Percentiles rank a stretch among this genome's conserved stretches.
phyloP scores from a whole-genome alignment of 2,113 vertebrate genomes.

The Morone saxatilis region DNA sequence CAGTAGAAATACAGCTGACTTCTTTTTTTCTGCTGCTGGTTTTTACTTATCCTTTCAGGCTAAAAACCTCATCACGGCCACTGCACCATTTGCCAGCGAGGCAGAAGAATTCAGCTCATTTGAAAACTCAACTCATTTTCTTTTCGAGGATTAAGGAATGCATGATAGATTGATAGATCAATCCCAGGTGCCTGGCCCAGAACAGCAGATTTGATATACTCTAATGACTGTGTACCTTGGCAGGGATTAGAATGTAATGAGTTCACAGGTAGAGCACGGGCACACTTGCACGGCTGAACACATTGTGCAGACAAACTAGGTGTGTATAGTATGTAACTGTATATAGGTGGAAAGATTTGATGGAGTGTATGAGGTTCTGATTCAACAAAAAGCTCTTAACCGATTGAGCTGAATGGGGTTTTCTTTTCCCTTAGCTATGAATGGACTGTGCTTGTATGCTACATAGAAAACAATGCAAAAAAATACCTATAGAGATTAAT shows the following conservation, averaged over 20 bases:
- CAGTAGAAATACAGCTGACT: slow-evolving; percentile 16
- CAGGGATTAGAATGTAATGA: slow-evolving; percentile 76
- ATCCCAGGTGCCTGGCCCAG: slow-evolving; percentile 63
- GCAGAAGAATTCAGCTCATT: slow-evolving; percentile 60
- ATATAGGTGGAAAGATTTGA: slow-evolving; percentile 72
- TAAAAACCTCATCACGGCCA: slow-evolving; percentile 31
- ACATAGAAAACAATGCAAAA: slow-evolving; percentile 25
- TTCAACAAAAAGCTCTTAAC: slow-evolving; percentile 59
- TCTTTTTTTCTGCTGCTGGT: slow-evolving; percentile 53
- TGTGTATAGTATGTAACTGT: slow-evolving; percentile 78
- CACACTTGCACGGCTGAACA: slow-evolving; percentile 60
- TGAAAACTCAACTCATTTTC: slow-evolving; percentile 59
- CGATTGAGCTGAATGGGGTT: slow-evolving; percentile 50
- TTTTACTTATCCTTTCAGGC: slow-evolving; percentile 53
- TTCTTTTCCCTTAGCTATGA: slow-evolving; percentile 43
- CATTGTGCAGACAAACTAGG: slow-evolving; percentile 63
- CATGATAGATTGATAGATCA: slow-evolving; percentile 74
- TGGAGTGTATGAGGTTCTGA: slow-evolving; percentile 55
- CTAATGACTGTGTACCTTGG: slow-evolving; percentile 71
- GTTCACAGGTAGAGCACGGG: slow-evolving; percentile 67
- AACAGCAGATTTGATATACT: slow-evolving; percentile 69
- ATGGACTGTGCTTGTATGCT: slow-evolving; percentile 54
- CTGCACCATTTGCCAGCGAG: slow-evolving; percentile 45
- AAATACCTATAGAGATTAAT: slow-evolving; percentile 23
- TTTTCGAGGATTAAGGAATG: slow-evolving; percentile 74